phyloP scores from a whole-genome alignment of 2,797 vertebrate genomes.

The Pseudocheirus occidentalis region DNA sequence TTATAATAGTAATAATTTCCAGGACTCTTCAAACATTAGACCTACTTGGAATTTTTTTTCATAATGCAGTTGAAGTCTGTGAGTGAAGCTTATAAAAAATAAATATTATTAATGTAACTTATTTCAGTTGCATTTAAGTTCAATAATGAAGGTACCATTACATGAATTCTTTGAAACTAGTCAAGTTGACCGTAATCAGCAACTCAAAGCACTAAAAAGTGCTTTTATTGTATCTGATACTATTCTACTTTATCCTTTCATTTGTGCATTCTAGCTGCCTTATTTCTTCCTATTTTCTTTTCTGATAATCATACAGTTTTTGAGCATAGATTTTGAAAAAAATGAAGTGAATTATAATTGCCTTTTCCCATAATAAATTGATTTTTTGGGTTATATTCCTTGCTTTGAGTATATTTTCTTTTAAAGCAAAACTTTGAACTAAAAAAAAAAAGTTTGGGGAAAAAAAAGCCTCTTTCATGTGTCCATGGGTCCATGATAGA shows the following conservation, averaged over 20 bases:
- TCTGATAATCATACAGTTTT: not conserved
- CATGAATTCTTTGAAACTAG: conserved; percentile 38
- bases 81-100: conserved; percentile 42
- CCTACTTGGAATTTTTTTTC: conserved; percentile 10
- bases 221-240: not conserved
- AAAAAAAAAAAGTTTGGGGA: not conserved
- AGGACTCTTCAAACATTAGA: not conserved
- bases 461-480: not conserved
- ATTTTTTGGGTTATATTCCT: not conserved
- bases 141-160: not conserved
- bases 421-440: not conserved
- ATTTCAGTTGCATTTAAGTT: conserved; percentile 33
- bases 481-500: not conserved
- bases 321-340: not conserved
- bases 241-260: not conserved
- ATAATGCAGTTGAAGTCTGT: not conserved
- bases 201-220: not conserved
- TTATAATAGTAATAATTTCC: conserved; percentile 40
- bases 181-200: not conserved
- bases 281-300: not conserved
- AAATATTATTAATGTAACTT: conserved; percentile 28
- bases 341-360: not conserved
- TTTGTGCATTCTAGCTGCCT: not conserved
- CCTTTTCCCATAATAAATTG: not conserved
- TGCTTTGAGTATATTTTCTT: not conserved